phyloP scores from a whole-genome alignment of 2,888 invertebrate species.

The Apotomis turbidana region DNA sequence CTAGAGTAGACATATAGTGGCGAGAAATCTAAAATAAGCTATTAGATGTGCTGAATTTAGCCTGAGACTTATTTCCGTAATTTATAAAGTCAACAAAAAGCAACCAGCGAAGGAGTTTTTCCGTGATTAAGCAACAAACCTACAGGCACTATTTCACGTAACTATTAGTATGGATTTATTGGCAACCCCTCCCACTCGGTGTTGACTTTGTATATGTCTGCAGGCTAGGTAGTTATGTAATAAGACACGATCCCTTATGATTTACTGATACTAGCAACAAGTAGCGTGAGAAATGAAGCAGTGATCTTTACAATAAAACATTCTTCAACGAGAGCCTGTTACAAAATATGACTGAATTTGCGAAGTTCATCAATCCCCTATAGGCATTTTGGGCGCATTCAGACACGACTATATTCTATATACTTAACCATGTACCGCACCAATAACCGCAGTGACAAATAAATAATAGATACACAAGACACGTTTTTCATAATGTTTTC shows the following conservation, averaged over 20 bases:
- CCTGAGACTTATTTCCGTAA: not conserved
- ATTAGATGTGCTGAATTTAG: not conserved
- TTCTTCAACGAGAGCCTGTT: not conserved
- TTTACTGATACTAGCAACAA: conserved; percentile 14
- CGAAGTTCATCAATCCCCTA: too few species aligned
- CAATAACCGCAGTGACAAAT: too few species aligned
- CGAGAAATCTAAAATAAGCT: too few species aligned
- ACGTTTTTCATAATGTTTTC: too few species aligned
- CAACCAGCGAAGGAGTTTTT: conserved; percentile 23
- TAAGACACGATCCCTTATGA: conserved; percentile 38
- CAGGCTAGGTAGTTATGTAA: conserved; percentile 39
- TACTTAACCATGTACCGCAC: too few species aligned
- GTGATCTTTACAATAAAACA: not conserved
- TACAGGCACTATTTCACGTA: conserved; percentile 31
- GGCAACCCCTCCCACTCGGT: conserved; percentile 44
- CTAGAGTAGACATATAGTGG: too few species aligned
- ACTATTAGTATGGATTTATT: conserved; percentile 55
- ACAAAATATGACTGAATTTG: too few species aligned
- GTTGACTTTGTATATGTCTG: conserved; percentile 43
- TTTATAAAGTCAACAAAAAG: not conserved
- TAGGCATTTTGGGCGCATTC: too few species aligned
- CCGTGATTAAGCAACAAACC: conserved; percentile 34
- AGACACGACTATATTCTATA: too few species aligned
- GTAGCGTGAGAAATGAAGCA: conserved; percentile 19
- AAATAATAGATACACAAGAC: too few species aligned